Percentiles rank a stretch among this genome's conserved stretches.
These are phyloP conservation scores for Drosophila tropicalis DNA, from an alignment of 1,140 invertebrate genomes.

Conservation along the genomic window DNA sequence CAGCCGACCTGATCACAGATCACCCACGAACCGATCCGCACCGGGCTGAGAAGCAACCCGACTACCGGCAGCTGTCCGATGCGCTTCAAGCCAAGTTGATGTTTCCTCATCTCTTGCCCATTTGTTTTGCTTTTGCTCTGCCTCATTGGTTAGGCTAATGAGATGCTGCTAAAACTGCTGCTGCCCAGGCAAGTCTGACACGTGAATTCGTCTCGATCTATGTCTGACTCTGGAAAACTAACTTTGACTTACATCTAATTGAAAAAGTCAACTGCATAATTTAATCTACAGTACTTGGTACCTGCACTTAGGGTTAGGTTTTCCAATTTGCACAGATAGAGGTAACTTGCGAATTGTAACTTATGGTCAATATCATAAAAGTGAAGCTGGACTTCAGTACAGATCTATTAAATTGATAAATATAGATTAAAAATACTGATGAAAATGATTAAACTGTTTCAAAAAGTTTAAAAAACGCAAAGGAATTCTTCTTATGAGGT, in stretches of 20 bases:
- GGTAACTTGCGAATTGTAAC: no score
- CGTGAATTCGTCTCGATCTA: constrained; percentile 24
- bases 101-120: constrained; percentile 52
- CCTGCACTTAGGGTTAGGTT: background rate
- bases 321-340: background rate
- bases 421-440: background rate
- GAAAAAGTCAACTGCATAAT: constrained; percentile 21
- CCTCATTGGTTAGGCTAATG: constrained; percentile 30
- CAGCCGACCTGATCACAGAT: constrained; percentile 37
- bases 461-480: no score
- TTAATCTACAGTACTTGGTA: background rate
- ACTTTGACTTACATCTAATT: constrained; percentile 16
- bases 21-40: constrained; percentile 15
- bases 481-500: no score
- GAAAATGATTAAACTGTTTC: no score
- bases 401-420: background rate
- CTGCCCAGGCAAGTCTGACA: constrained; percentile 23
- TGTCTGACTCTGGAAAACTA: background rate
- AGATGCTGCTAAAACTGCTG: constrained; percentile 9
- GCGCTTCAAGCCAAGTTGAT: constrained; percentile 42
- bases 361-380: no score
- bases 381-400: no score
- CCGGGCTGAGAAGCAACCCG: constrained; percentile 4
- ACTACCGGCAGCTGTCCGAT: constrained; percentile 75
- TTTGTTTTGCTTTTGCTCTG: constrained; percentile 9